Base-by-base conservation (phyloP, 2,888 invertebrate species). In the Xestia rhomboidea region DNA sequence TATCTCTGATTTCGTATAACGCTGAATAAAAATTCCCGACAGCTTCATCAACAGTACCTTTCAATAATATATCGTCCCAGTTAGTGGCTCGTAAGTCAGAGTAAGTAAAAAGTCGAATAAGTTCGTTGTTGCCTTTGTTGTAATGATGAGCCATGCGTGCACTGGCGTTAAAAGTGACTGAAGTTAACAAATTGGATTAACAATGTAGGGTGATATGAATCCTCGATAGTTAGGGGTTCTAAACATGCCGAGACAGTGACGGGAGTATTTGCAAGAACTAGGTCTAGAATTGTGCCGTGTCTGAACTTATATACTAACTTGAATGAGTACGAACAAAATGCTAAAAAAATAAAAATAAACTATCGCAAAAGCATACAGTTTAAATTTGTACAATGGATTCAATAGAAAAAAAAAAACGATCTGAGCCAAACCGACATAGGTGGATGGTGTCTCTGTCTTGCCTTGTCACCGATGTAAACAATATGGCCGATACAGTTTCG, bases 221-320 rank as follows among this genome's bases (percentile, higher is more conserved):
- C 30, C 62, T 62, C 30, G 10, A 41, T 41, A 8, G 41, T 8
- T 41, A 41, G n/a, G 18, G 41, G n/a, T n/a, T 44, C 41, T 27
- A 41, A 41, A 66, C 41, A 66, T 66, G 66, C 66, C 1, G 41
- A 18, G 18, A 66, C 66, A 27, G 41, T n/a, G 10, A 44, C 41
- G 41, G n/a, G 41, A n/a, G 41, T 18, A 66, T 41, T 66, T 27
- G 41, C 27, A 27, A 66, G 41, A 10, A 66, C 27, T 5, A 41
- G 27, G 27, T 66, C 27, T 10, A 66, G 66, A 44, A 66, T 66
- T 66, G 27, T 44, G 15, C 66, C 41, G 27, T 66, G 66, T 18
- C 27, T 27, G 10, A n/a, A n/a, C n/a, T n/a, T n/a, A n/a, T n/a
- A n/a, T n/a, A n/a, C n/a, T n/a, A n/a, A n/a, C n/a, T n/a, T n/a